Conservation (phyloP, 2,797 vertebrate species). For the Bradypus variegatus region DNA sequence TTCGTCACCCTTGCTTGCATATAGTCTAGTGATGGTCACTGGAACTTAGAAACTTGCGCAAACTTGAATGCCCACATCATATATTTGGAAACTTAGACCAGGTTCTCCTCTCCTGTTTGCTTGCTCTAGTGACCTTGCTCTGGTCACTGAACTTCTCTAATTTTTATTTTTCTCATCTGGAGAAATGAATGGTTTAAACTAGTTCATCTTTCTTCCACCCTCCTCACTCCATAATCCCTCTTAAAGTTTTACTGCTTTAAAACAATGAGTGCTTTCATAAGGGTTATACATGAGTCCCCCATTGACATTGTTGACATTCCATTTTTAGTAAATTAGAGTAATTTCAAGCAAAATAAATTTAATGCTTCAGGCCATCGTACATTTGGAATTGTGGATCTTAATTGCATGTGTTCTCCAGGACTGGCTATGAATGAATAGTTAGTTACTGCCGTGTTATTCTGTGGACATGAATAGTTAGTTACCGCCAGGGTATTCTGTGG, state of each 20-base stretch:
- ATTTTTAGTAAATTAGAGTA: neutral
- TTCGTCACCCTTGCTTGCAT: neutral
- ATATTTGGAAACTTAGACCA: neutral
- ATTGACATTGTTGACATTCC: too few species aligned
- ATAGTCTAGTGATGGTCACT: too few species aligned
- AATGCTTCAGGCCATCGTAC: accelerated
- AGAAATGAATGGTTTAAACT: neutral
- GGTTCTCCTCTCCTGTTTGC: accelerated
- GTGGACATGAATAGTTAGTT: too few species aligned
- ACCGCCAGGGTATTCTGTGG: accelerated
- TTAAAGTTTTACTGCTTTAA: too few species aligned
- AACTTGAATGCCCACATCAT: accelerated
- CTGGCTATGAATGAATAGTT: accelerated
- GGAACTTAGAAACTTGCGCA: neutral
- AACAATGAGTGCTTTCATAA: neutral
- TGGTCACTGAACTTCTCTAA: accelerated
- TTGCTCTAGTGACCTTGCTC: neutral
- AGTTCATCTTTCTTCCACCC: too few species aligned
- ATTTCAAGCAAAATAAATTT: neutral
- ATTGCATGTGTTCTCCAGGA: accelerated
- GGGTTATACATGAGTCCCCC: neutral
- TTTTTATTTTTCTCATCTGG: neutral
- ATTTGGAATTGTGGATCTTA: accelerated
- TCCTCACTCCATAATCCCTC: neutral
- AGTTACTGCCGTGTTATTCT: too few species aligned